A percentile compares a stretch with the other conserved stretches of the same genome.
phyloP scores from a whole-genome alignment of 2,113 vertebrate genomes.

The Neopipo cinnamomea region DNA sequence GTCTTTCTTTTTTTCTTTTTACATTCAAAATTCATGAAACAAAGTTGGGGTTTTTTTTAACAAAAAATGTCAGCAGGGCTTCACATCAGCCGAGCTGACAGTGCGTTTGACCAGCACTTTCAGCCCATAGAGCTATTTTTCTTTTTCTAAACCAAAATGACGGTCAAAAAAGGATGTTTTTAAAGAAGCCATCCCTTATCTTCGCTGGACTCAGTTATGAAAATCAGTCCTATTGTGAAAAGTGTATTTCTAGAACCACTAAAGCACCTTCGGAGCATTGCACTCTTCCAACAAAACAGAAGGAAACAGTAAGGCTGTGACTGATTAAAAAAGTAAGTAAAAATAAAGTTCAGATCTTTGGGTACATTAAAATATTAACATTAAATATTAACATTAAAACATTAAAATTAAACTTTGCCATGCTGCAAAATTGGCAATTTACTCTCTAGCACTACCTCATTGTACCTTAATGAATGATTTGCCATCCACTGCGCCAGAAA shows the following conservation, averaged over 20 bases:
- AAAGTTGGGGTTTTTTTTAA: background rate
- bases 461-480: background rate
- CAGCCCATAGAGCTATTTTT: background rate
- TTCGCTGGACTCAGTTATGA: background rate
- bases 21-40: constrained; percentile 30
- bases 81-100: background rate
- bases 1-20: constrained; percentile 3
- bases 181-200: background rate
- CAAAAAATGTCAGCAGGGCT: constrained; percentile 26
- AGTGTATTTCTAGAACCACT: background rate
- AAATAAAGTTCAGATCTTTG: background rate
- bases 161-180: background rate
- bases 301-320: background rate
- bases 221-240: background rate
- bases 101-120: background rate
- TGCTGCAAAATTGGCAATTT: background rate
- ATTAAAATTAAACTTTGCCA: background rate
- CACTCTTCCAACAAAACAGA: background rate
- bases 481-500: background rate
- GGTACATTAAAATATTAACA: background rate
- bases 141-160: background rate
- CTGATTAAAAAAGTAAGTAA: background rate
- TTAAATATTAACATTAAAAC: too few species aligned
- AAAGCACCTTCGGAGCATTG: background rate
- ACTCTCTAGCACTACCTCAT: background rate